These are phyloP conservation scores for Anthoscopus minutus DNA, from an alignment of 2,113 vertebrate genomes.

Conservation along the genomic window DNA sequence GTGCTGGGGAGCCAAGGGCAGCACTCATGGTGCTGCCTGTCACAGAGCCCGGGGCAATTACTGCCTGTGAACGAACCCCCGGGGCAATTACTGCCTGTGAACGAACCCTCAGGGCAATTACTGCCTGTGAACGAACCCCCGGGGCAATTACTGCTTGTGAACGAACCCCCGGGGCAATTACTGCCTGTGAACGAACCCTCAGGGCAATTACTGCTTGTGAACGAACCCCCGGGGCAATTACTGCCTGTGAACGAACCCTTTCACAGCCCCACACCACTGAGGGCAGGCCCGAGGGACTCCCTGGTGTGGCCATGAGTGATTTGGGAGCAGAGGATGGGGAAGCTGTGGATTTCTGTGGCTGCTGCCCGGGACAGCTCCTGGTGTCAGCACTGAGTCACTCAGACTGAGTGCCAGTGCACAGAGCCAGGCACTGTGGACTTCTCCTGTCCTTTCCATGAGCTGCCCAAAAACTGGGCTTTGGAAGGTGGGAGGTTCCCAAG, in stretches of 20 bases:
- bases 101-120: no score
- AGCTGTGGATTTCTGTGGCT: not conserved
- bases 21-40: accelerated
- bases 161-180: accelerated
- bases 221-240: no score
- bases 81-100: accelerated
- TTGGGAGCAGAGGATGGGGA: accelerated
- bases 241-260: accelerated
- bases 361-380: not conserved
- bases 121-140: no score
- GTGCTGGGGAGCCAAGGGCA: not conserved
- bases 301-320: not conserved
- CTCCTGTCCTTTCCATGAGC: not conserved
- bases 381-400: not conserved
- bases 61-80: accelerated
- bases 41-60: accelerated
- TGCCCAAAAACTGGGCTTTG: not conserved
- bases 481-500: not conserved
- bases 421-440: not conserved
- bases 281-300: not conserved
- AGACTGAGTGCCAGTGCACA: accelerated
- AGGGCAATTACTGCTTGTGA: no score
- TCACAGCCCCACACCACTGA: not conserved
- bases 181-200: accelerated
- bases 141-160: accelerated